A percentile compares a stretch with the other conserved stretches of the same genome.
These are phyloP conservation scores for Shargacucullia verbasci DNA, from an alignment of 2,888 invertebrate species.

Conservation along the genomic window DNA sequence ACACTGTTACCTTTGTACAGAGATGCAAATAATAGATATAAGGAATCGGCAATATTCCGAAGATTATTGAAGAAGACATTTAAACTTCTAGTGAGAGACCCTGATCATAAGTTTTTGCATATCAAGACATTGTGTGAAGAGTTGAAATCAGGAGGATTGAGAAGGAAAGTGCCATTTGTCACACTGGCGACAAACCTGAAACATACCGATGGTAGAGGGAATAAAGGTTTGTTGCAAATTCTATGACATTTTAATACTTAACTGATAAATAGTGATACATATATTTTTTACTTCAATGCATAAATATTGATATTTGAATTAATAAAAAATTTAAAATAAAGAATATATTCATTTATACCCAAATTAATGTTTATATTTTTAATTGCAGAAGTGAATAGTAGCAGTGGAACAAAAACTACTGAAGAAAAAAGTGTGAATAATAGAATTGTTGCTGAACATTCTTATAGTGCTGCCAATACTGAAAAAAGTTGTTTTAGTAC, in stretches of 20 bases:
- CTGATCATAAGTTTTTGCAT: slow-evolving; percentile 68
- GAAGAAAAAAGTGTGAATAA: too few species aligned
- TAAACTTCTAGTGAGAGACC: slow-evolving; percentile 58
- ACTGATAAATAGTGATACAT: too few species aligned
- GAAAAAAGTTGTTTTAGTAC: too few species aligned
- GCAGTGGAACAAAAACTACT: slow-evolving; percentile 1
- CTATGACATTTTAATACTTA: too few species aligned
- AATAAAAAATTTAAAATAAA: too few species aligned
- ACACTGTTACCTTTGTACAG: slow-evolving; percentile 65
- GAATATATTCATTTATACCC: too few species aligned
- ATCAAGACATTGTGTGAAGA: slow-evolving; percentile 69
- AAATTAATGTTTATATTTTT: too few species aligned
- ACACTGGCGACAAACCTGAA: slow-evolving; percentile 61
- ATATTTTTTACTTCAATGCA: too few species aligned
- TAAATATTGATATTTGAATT: too few species aligned
- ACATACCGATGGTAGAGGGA: not conserved
- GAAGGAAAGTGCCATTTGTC: slow-evolving; percentile 66
- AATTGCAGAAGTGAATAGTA: slow-evolving; percentile 26
- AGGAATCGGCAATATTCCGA: slow-evolving; percentile 60
- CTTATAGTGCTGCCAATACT: not conserved
- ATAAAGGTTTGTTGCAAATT: slow-evolving; percentile 15
- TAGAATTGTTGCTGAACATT: slow-evolving; percentile 1
- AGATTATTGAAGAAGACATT: slow-evolving; percentile 58
- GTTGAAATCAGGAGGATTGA: slow-evolving; percentile 57
- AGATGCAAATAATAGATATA: slow-evolving; percentile 58